phyloP scores from a whole-genome alignment of 1,140 invertebrate genomes.

The Sycophila sp. region DNA sequence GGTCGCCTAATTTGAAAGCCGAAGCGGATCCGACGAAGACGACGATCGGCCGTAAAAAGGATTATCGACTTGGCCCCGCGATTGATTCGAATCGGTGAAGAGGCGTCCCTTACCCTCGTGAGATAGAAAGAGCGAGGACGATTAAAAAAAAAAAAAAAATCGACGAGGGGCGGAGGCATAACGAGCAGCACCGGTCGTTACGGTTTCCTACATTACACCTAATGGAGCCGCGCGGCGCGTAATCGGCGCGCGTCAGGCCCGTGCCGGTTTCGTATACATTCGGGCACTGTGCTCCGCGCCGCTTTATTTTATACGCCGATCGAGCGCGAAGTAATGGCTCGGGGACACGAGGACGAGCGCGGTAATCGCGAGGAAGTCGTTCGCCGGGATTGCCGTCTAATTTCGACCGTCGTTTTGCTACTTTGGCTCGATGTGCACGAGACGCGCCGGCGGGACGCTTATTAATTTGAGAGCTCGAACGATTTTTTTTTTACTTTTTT shows the following conservation, averaged over 20 bases:
- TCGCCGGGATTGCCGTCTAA: not conserved
- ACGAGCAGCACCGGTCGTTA: not conserved
- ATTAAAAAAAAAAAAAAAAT: no score
- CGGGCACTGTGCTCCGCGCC: not conserved
- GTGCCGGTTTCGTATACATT: not conserved
- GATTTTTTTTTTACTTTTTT: no score
- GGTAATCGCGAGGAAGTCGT: not conserved
- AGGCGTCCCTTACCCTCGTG: not conserved
- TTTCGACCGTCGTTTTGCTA: not conserved
- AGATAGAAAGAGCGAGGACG: no score
- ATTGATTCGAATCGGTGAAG: not conserved
- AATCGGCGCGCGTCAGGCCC: not conserved
- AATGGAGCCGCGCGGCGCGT: not conserved
- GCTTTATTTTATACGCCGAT: not conserved
- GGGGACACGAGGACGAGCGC: not conserved
- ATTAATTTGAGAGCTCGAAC: no score
- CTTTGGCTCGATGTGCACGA: not conserved
- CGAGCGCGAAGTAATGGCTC: not conserved
- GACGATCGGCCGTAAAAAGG: no score
- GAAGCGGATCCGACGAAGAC: no score
- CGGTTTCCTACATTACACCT: constrained; percentile 12
- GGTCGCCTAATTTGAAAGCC: no score
- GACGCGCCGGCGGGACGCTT: no score
- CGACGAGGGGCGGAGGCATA: no score
- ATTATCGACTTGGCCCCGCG: no score